A percentile compares a stretch with the other conserved stretches of the same genome.
These are phyloP conservation scores for Poecile atricapillus DNA, from an alignment of 2,113 vertebrate genomes.

Conservation along the genomic window DNA sequence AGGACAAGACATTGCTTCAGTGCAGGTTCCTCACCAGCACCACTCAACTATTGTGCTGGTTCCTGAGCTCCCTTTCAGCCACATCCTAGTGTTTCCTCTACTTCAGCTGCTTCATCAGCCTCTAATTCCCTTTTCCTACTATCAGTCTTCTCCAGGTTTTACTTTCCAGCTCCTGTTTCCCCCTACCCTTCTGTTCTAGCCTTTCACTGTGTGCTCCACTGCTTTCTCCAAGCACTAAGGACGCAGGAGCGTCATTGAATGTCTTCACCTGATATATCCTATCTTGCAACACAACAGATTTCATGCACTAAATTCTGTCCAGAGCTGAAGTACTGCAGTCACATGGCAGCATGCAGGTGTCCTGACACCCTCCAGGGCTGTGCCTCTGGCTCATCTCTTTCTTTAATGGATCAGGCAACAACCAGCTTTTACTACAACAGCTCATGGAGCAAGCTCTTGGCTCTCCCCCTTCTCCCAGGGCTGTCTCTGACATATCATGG, in stretches of 20 bases:
- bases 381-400: neutral
- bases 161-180: neutral
- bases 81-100: neutral
- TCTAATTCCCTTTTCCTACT: neutral
- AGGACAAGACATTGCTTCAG: neutral
- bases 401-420: neutral
- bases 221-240: neutral
- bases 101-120: neutral
- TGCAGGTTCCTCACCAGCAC: neutral
- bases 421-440: neutral
- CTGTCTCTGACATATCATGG: neutral
- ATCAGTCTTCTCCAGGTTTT: neutral
- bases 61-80: neutral
- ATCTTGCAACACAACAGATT: neutral
- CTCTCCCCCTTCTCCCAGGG: neutral
- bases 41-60: neutral
- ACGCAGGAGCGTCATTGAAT: neutral
- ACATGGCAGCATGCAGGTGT: neutral
- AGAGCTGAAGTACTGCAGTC: neutral
- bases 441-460: neutral
- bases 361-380: neutral
- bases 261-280: neutral
- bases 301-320: neutral
- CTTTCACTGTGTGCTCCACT: neutral
- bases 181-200: neutral